Conservation (phyloP, 2,888 invertebrate genomes). For the Caenorhabditis auriculariae region DNA sequence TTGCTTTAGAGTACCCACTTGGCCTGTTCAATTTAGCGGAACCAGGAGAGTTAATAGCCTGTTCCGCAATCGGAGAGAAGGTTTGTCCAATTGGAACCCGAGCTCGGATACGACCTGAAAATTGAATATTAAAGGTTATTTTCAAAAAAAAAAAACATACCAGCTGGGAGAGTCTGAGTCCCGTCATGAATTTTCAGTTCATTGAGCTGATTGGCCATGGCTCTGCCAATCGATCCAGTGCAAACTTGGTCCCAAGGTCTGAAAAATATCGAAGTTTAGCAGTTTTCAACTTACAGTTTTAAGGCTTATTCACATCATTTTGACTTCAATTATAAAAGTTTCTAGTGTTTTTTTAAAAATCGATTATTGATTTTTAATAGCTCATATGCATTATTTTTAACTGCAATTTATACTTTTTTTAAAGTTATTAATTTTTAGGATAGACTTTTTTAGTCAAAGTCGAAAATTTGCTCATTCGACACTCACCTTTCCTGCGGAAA, state of each 20-base stretch:
- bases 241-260: conserved; percentile 35
- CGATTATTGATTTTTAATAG: not conserved
- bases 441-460: not conserved
- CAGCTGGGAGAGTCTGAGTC: conserved; percentile 30
- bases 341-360: not conserved
- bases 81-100: not conserved
- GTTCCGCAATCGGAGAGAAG: conserved; percentile 8
- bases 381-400: no score
- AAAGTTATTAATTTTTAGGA: not conserved
- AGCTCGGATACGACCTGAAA: conserved; percentile 1
- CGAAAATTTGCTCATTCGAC: conserved; percentile 1
- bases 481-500: conserved; percentile 20
- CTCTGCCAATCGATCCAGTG: conserved; percentile 4
- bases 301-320: no score
- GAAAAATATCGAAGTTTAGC: no score
- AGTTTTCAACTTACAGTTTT: no score
- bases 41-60: not conserved
- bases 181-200: conserved; percentile 13
- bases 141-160: conserved; percentile 2
- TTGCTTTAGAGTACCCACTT: no score
- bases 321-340: no score
- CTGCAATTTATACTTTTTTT: not conserved
- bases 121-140: not conserved
- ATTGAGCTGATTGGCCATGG: not conserved
- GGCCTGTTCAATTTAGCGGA: not conserved